Conservation (phyloP, 1,140 invertebrate species). For the Mylabris phalerata region DNA sequence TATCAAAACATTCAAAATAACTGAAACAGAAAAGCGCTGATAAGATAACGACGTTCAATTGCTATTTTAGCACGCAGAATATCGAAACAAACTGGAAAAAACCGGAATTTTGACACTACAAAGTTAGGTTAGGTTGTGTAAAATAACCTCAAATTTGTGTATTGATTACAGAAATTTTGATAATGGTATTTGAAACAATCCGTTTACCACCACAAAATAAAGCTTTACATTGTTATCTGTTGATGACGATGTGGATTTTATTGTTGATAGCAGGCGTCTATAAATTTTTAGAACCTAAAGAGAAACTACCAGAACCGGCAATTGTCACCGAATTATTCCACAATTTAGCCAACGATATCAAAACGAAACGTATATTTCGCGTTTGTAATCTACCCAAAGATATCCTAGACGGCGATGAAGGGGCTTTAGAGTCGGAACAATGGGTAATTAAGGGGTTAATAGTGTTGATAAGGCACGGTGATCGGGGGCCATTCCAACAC, state of each 20-base stretch:
- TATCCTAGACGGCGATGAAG: constrained; percentile 61
- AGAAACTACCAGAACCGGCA: constrained; percentile 37
- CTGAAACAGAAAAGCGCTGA: neutral
- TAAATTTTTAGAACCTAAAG: constrained; percentile 60
- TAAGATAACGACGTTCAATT: neutral
- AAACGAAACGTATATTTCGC: constrained; percentile 56
- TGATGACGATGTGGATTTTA: constrained; percentile 72
- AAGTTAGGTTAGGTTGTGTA: constrained; percentile 9
- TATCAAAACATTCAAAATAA: too few relatives aligned
- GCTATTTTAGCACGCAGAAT: neutral
- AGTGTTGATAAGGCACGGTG: constrained; percentile 78
- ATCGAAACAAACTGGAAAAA: neutral
- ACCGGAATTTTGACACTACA: neutral
- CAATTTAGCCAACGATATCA: constrained; percentile 51
- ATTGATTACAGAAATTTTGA: neutral
- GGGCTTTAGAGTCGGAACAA: constrained; percentile 53
- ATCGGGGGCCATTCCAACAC: constrained; percentile 75
- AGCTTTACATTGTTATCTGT: constrained; percentile 68
- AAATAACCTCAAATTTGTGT: neutral
- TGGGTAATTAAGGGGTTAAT: constrained; percentile 71
- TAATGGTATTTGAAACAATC: constrained; percentile 11
- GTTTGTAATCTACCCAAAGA: constrained; percentile 61
- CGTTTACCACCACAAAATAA: constrained; percentile 49
- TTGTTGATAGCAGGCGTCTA: constrained; percentile 71
- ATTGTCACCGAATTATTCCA: constrained; percentile 44